Base-by-base conservation (phyloP, 2,113 vertebrate species). In the Gracilinanus agilis region DNA sequence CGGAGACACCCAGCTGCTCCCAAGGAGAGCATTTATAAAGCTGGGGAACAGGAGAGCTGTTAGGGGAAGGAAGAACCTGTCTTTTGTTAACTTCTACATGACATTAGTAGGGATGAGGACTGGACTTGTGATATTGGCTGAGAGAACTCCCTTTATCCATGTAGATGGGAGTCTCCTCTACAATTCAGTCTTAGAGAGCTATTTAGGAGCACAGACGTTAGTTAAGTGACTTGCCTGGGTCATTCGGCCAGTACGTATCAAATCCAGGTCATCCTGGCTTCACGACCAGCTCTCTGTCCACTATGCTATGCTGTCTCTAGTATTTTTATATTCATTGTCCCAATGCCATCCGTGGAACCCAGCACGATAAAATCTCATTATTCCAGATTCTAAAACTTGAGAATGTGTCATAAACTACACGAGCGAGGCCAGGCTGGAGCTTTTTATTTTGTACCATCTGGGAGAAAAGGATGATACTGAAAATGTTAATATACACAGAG, bases 401-500 rank as follows among this genome's bases (percentile, higher is more conserved):
- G 54, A 75, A 55, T 94, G 90, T 95, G 9, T 88, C 54, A 75
- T 94, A 91, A 53, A 89, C 44, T 91, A n/a, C 13, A 16, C 24
- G 40, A 94, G 10, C 24, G 40, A 94, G 10, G 40, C 23, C 49
- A 53, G 61, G 44, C 40, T 92, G 27, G 93, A 75, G 34, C 27
- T 95, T 96, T 95, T 96, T 94, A 44, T 55, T 95, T 58, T 93
- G 44, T 56, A 49, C 53, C 95, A 27, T 21, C 10, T 95, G 58
- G 88, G 55, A 94, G 88, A 88, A 90, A 91, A 29, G 3, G 7
- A 56, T 67, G 11, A 55, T 91, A 44, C 34, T 54, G 34, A 61
- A 53, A 4, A 9, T 53, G 9, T 92, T 88, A 67, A 92, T 44
- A 44, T 92, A 94, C 93, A 58, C 0, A 83, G 27, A 11, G 16